Evolutionary conservation across 2,888 invertebrate species (phyloP).

Genomic region (Cataglyphis altisquamis): DNA sequence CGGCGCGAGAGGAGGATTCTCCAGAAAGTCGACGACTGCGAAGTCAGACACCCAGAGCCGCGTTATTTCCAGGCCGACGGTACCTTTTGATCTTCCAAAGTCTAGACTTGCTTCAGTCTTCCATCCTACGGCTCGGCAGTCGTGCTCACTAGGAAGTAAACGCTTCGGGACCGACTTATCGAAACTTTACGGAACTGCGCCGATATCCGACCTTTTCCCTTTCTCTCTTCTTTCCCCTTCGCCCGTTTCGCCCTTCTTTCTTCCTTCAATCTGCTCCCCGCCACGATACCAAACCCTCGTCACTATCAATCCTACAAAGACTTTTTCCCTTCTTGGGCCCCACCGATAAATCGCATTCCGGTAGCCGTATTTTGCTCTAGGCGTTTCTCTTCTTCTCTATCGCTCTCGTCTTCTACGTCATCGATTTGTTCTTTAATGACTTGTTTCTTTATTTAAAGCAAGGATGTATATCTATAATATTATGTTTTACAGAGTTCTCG

Average conservation of each 20-base stretch:
- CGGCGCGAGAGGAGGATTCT: constrained; percentile 57
- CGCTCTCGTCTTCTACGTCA: constrained; percentile 3
- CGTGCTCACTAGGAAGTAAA: constrained; percentile 77
- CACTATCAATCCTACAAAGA: constrained; percentile 61
- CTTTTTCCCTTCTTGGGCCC: constrained; percentile 23
- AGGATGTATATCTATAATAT: not conserved
- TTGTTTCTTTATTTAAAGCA: not conserved
- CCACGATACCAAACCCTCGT: constrained; percentile 61
- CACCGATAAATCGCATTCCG: constrained; percentile 57
- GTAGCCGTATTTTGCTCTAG: constrained; percentile 28
- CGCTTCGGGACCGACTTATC: constrained; percentile 80
- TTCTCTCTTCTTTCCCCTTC: constrained; percentile 49
- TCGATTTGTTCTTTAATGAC: constrained; percentile 47
- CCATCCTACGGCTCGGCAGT: constrained; percentile 70
- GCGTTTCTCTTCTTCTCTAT: constrained; percentile 33
- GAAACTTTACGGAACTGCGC: constrained; percentile 79
- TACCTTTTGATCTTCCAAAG: constrained; percentile 82
- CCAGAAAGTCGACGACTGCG: constrained; percentile 70
- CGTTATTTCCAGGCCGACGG: constrained; percentile 82
- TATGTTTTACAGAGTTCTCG: not conserved
- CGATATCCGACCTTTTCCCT: constrained; percentile 71
- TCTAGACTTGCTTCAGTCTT: constrained; percentile 80
- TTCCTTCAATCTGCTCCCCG: constrained; percentile 34
- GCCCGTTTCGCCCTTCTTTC: constrained; percentile 27
- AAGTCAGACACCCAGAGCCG: constrained; percentile 75